phyloP scores from a whole-genome alignment of 2,797 vertebrate species.

The Sylvilagus floridanus region DNA sequence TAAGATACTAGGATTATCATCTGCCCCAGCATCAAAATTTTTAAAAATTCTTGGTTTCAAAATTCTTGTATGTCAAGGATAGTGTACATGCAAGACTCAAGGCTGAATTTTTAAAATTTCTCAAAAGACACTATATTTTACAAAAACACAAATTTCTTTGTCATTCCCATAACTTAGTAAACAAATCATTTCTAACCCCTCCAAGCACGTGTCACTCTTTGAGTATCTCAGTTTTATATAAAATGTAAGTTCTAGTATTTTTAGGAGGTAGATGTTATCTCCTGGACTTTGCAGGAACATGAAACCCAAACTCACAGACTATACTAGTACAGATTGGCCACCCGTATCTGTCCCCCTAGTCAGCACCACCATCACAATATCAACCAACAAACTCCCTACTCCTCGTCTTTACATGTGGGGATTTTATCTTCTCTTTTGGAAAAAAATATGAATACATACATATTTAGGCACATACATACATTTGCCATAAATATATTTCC shows the following conservation, averaged over 20 bases:
- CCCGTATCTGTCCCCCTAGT: not conserved
- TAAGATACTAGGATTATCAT: not conserved
- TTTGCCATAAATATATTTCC: not conserved
- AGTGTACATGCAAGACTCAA: not conserved
- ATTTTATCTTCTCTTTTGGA: not conserved
- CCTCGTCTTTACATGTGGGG: not conserved
- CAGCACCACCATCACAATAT: not conserved
- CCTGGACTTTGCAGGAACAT: accelerated
- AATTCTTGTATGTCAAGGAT: not conserved
- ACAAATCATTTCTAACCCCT: not conserved
- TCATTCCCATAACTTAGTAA: accelerated
- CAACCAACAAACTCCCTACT: not conserved
- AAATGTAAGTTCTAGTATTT: not conserved
- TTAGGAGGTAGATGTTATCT: not conserved
- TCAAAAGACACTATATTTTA: not conserved
- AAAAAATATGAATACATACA: not conserved
- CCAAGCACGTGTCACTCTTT: not conserved
- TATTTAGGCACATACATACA: too few species aligned
- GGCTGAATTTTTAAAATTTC: not conserved
- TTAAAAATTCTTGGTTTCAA: not conserved
- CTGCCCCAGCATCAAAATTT: not conserved
- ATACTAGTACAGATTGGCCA: too few species aligned
- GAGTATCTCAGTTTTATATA: not conserved
- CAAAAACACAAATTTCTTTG: not conserved
- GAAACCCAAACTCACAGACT: not conserved